Evolutionary conservation across 2,113 vertebrate genomes (phyloP), one percentile per base, ranked within the genome.

Genomic region (Diadophis punctatus): DNA sequence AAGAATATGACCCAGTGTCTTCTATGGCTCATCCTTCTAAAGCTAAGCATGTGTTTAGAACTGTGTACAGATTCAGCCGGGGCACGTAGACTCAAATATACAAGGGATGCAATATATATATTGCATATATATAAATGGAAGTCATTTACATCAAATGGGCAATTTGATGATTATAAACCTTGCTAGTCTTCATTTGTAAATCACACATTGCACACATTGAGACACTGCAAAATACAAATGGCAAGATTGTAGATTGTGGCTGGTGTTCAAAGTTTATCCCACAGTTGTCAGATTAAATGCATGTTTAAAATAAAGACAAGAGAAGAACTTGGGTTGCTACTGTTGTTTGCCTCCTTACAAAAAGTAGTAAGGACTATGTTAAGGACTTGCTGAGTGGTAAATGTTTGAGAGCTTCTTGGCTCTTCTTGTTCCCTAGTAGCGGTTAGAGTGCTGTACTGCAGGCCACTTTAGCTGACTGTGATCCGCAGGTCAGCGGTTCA

Each of bases 201-300:
- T 55, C n/a, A 43, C n/a, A 55, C n/a, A 60, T 27, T 60, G 58
- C 58, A 53, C 20, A 88, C 30, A 39, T 39, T 39, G 34, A 0
- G 58, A 53, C 0, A 20, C 93, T 93, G 94, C 90, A 95, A 90
- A 90, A 90, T 51, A 1, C 34, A 88, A 91, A 55, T 11, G 27
- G 49, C 60, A 34, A 89, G 93, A 85, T 6, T 63, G 0, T 90
- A 10, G n/a, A 88, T 34, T 87, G 84, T 55, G 0, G 8, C 1
- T 58, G 30, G 87, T 90, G 23, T 84, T 53, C 94, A 91, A 93
- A 87, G 88, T 84, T 93, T 95, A 95, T 91, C 93, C 91, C 92
- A 90, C 93, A 91, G 43, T 1, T 92, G 92, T 56, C 88, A 93
- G 94, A 93, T 88, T 94, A 84, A 94, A 48, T 51, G 23, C 91